phyloP scores from a whole-genome alignment of 2,113 vertebrate species.

The Phylloscopus trochiloides region DNA sequence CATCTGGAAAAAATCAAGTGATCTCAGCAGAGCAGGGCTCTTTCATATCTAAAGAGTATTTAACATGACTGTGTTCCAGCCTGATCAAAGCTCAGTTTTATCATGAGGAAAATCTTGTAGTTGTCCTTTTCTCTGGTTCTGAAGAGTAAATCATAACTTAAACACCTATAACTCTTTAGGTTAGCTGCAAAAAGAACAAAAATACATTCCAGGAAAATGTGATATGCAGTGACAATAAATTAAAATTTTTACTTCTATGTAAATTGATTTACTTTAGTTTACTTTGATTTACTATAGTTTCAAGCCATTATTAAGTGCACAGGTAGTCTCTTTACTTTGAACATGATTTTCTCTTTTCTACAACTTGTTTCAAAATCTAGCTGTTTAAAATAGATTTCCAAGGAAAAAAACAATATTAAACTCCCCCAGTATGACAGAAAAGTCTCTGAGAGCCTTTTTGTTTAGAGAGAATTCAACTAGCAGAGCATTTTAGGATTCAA shows the following conservation, averaged over 20 bases:
- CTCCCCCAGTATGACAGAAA: background rate
- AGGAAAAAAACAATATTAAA: background rate
- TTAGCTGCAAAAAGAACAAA: background rate
- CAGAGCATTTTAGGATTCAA: background rate
- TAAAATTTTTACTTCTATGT: background rate
- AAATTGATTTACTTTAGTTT: background rate
- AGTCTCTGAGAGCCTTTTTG: background rate
- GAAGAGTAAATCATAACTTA: background rate
- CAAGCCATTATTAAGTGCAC: background rate
- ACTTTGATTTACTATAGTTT: background rate
- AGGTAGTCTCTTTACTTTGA: background rate
- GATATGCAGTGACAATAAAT: background rate
- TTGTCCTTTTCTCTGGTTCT: background rate
- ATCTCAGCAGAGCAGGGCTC: background rate
- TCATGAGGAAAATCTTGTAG: background rate
- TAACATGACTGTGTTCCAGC: background rate
- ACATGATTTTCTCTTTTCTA: background rate
- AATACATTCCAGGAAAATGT: background rate
- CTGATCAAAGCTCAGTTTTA: background rate
- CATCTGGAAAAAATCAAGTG: background rate
- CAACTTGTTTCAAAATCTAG: background rate
- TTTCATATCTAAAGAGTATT: background rate
- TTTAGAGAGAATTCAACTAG: background rate
- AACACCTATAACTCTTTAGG: background rate
- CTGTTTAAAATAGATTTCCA: background rate